These are phyloP conservation scores for Ormyrus thymus DNA, from an alignment of 2,888 invertebrate species.

Conservation along the genomic window DNA sequence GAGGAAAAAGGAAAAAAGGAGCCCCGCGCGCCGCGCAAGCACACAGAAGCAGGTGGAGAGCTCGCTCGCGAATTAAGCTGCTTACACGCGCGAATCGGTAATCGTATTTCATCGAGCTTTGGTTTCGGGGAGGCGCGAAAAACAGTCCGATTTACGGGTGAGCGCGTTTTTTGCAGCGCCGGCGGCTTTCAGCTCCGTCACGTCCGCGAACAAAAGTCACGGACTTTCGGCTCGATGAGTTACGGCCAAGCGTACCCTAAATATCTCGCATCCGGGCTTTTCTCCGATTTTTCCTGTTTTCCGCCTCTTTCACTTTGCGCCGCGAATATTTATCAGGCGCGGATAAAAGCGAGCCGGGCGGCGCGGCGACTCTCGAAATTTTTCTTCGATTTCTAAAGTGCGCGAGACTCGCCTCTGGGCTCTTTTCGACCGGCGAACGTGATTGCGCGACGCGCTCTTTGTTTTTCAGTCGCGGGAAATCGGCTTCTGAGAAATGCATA, in stretches of 20 bases:
- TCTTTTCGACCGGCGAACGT: no score
- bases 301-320: conserved; percentile 38
- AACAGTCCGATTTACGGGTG: conserved; percentile 62
- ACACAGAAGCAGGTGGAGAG: no score
- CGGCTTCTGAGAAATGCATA: no score
- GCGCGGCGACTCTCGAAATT: conserved; percentile 17
- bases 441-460: no score
- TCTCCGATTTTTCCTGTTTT: conserved; percentile 24
- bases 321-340: conserved; percentile 49
- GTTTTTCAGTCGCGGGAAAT: no score
- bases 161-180: conserved; percentile 39
- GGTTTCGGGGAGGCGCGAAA: conserved; percentile 12
- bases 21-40: no score
- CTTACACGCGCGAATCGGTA: conserved; percentile 23
- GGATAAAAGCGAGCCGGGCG: conserved; percentile 37
- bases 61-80: neutral
- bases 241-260: conserved; percentile 22
- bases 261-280: conserved; percentile 36
- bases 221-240: conserved; percentile 29
- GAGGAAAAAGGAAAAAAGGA: neutral
- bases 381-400: conserved; percentile 28
- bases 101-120: conserved; percentile 39
- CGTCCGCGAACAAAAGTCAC: conserved; percentile 58
- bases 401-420: neutral
- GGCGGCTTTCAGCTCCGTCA: conserved; percentile 22